phyloP scores from a whole-genome alignment of 2,113 vertebrate species.

The Harpagus bidentatus region DNA sequence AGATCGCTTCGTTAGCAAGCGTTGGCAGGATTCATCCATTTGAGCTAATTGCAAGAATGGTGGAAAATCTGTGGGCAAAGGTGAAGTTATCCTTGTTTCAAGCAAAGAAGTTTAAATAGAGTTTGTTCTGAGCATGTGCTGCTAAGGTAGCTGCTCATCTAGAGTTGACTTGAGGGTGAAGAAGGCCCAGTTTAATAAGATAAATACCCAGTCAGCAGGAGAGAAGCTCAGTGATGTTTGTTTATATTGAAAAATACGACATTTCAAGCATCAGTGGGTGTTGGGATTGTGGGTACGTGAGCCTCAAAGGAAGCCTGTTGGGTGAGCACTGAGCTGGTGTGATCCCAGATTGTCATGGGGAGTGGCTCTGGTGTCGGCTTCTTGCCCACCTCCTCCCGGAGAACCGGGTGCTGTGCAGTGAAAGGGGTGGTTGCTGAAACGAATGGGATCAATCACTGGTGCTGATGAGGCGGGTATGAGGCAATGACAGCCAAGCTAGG shows the following conservation, averaged over 20 bases:
- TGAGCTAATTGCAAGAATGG: not conserved
- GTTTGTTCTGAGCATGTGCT: not conserved
- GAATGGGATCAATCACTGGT: not conserved
- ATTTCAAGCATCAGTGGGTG: not conserved
- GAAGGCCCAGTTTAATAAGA: not conserved
- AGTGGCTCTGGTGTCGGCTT: not conserved
- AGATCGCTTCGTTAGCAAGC: accelerated
- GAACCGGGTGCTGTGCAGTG: not conserved
- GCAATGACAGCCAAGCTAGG: not conserved
- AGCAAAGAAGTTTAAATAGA: not conserved
- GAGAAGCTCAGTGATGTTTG: not conserved
- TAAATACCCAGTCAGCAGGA: not conserved
- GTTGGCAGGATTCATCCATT: not conserved
- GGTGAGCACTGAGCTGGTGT: accelerated
- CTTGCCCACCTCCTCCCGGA: not conserved
- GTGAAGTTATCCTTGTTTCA: not conserved
- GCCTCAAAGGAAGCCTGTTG: not conserved
- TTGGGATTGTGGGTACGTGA: not conserved
- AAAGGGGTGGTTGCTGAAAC: not conserved
- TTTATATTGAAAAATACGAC: not conserved
- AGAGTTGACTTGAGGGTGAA: not conserved
- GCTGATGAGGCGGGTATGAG: not conserved
- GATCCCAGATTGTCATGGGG: not conserved
- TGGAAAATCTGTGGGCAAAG: not conserved
- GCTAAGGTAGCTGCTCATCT: not conserved